A percentile compares a stretch with the other conserved stretches of the same genome.
Evolutionary conservation across 2,113 vertebrate species (phyloP).

Genomic region (Ciconia maguari): DNA sequence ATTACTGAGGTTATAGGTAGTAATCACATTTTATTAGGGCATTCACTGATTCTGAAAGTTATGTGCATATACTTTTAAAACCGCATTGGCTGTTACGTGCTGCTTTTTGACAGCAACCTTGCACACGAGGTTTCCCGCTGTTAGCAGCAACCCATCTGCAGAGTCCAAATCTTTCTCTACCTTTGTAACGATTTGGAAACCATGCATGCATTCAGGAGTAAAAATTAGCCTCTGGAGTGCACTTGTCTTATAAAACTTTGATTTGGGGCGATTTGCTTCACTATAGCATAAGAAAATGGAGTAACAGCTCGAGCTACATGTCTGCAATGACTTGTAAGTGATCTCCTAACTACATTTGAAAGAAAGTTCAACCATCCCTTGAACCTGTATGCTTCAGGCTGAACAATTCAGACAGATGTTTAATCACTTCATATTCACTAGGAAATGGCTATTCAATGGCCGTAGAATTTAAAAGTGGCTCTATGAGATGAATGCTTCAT

Average conservation of each 20-base stretch:
- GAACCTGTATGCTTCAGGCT: constrained; percentile 37
- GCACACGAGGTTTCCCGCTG: constrained; percentile 6
- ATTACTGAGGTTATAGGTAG: constrained; percentile 44
- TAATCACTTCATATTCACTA: constrained; percentile 52
- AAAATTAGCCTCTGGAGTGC: constrained; percentile 17
- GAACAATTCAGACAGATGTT: constrained; percentile 59
- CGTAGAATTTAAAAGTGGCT: constrained; percentile 11
- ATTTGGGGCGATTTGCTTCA: constrained; percentile 32
- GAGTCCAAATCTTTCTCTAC: neutral
- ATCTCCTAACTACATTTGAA: constrained; percentile 14
- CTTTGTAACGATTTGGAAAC: neutral
- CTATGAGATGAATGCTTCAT: neutral
- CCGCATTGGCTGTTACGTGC: neutral
- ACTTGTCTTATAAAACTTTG: constrained; percentile 44
- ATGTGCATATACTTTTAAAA: neutral
- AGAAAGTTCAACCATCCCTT: constrained; percentile 48
- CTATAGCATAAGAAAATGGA: constrained; percentile 28
- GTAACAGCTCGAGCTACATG: neutral
- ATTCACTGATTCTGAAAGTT: neutral
- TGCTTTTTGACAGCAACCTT: neutral
- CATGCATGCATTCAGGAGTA: neutral
- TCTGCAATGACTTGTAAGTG: constrained; percentile 27
- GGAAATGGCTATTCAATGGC: constrained; percentile 57
- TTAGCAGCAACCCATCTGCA: constrained; percentile 25
- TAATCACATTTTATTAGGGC: constrained; percentile 40